Conservation (phyloP, 2,797 vertebrate genomes). For the Pteropus rufus region DNA sequence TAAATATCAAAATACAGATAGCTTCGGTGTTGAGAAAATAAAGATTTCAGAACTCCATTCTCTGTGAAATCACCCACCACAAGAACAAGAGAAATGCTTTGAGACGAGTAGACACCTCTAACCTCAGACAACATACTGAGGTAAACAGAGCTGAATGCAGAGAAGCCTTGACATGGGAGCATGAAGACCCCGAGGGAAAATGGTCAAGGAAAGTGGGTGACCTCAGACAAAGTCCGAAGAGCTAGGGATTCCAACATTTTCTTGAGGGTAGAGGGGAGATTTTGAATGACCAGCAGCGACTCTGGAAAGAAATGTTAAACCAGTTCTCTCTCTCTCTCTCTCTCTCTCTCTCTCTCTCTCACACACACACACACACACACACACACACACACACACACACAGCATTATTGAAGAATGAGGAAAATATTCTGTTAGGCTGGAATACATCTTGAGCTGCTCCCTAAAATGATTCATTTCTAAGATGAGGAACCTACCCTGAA, state of each 20-base stretch:
- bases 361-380: not conserved
- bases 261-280: not conserved
- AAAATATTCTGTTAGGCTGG: not conserved
- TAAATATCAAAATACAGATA: not conserved
- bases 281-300: not conserved
- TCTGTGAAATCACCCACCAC: not conserved
- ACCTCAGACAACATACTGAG: no score
- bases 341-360: no score
- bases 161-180: fast-evolving
- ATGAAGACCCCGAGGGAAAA: not conserved
- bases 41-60: not conserved
- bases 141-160: fast-evolving
- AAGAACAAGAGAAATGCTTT: not conserved
- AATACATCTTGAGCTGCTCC: not conserved
- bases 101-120: fast-evolving
- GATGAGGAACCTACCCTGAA: not conserved
- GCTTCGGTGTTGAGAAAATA: not conserved
- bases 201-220: fast-evolving
- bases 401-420: not conserved
- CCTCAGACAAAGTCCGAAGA: not conserved
- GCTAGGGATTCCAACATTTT: fast-evolving
- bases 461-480: not conserved
- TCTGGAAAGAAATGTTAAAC: not conserved
- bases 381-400: not conserved
- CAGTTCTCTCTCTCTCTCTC: not conserved